A percentile compares a stretch with the other conserved stretches of the same genome.
phyloP scores from a whole-genome alignment of 2,797 vertebrate species.

The Fistularia commersonii region DNA sequence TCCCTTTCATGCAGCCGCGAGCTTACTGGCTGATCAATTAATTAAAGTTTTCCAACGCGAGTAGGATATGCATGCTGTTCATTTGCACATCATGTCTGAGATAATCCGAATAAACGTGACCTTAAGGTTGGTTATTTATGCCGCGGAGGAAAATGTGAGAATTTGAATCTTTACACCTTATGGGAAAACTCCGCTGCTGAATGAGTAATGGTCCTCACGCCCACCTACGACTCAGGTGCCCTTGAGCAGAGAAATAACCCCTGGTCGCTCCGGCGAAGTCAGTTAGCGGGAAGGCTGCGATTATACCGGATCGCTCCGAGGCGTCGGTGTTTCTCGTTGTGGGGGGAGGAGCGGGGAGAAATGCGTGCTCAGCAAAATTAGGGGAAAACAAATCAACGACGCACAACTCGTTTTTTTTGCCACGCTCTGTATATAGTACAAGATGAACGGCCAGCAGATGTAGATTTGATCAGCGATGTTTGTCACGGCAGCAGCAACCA shows the following conservation, averaged over 20 bases:
- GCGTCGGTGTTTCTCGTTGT: not conserved
- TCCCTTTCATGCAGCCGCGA: no score
- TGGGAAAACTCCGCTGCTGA: slow-evolving; percentile 12
- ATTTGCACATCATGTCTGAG: slow-evolving; percentile 5
- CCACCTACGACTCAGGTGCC: not conserved
- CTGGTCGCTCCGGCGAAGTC: slow-evolving; percentile 7
- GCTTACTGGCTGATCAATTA: no score
- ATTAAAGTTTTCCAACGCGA: no score
- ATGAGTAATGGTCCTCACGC: slow-evolving; percentile 3
- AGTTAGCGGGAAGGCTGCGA: slow-evolving; percentile 3
- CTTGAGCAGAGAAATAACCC: slow-evolving; percentile 28
- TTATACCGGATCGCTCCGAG: slow-evolving; percentile 1
- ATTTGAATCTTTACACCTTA: slow-evolving; percentile 17
- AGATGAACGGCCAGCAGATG: no score
- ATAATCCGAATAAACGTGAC: slow-evolving; percentile 6
- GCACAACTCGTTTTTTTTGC: not conserved
- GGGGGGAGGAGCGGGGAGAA: slow-evolving; percentile 1
- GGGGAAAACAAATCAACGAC: not conserved
- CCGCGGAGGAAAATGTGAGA: not conserved
- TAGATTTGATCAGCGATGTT: slow-evolving; percentile 7
- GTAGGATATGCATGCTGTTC: not conserved
- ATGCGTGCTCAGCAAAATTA: slow-evolving; percentile 4
- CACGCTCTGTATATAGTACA: not conserved
- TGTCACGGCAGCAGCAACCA: slow-evolving; percentile 23
- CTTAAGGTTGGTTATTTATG: slow-evolving; percentile 4